These are phyloP conservation scores for Ochlodes sylvanus DNA, from an alignment of 2,888 invertebrate species.

Conservation along the genomic window DNA sequence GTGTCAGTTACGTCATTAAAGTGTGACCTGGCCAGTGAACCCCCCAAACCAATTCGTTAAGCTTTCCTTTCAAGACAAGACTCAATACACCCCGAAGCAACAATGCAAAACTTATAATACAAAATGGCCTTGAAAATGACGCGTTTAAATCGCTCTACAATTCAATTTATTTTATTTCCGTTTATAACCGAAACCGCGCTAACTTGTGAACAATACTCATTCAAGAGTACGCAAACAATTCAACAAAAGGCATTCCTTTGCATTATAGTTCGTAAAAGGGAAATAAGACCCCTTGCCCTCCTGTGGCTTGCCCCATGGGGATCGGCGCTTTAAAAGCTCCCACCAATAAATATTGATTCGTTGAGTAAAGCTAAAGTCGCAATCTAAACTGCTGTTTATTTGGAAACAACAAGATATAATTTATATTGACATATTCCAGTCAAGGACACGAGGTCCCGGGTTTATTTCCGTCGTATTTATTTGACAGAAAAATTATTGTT, in stretches of 20 bases:
- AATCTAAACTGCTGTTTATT: too few relatives aligned
- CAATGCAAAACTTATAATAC: not conserved
- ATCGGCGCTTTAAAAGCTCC: not conserved
- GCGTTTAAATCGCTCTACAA: not conserved
- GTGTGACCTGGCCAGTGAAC: too few relatives aligned
- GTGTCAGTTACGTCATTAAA: too few relatives aligned
- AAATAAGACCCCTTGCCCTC: not conserved
- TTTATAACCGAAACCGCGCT: not conserved
- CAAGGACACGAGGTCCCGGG: not conserved
- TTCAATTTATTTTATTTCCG: constrained; percentile 12
- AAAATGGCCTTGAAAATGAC: not conserved
- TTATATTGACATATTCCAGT: not conserved
- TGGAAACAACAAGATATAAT: too few relatives aligned
- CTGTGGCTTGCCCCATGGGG: not conserved
- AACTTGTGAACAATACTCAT: constrained; percentile 7
- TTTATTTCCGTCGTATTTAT: not conserved
- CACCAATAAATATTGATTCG: not conserved
- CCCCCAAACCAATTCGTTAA: too few relatives aligned
- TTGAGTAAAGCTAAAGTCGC: not conserved
- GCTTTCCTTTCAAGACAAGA: too few relatives aligned
- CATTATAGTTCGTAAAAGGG: constrained; percentile 7
- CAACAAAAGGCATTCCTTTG: constrained; percentile 28
- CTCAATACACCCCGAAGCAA: not conserved
- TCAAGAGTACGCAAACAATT: constrained; percentile 23
- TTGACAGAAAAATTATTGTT: not conserved